Conservation (phyloP, 2,113 vertebrate genomes). For the Ammospiza caudacuta region DNA sequence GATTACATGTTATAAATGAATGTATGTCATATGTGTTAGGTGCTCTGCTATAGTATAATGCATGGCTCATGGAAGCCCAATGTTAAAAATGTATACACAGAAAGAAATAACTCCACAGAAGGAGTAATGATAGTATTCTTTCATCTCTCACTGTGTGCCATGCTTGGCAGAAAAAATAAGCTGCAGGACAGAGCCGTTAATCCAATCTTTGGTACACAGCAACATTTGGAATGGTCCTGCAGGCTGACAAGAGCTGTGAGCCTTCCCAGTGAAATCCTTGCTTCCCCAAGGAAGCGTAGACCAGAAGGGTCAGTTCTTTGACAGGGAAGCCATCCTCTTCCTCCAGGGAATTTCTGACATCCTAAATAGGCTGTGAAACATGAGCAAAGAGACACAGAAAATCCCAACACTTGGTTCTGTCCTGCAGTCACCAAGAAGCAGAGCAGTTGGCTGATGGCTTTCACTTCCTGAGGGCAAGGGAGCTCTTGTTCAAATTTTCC, state of each 20-base stretch:
- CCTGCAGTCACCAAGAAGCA: background rate
- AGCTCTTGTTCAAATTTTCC: background rate
- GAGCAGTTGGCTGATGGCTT: background rate
- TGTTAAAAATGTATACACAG: background rate
- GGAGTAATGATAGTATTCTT: background rate
- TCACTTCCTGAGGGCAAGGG: background rate
- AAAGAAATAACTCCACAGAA: background rate
- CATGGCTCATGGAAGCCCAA: background rate
- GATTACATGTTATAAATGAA: background rate
- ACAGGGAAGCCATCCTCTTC: background rate
- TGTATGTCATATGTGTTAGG: fast-evolving
- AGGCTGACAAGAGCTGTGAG: background rate
- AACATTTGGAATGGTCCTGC: background rate
- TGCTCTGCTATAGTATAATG: background rate
- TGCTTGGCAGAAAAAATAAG: background rate
- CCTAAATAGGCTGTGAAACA: background rate
- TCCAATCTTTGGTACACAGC: background rate
- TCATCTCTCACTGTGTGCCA: background rate
- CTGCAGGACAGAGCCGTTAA: background rate
- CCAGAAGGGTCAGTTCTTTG: background rate
- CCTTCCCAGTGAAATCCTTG: background rate
- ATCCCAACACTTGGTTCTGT: background rate
- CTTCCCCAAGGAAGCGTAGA: background rate
- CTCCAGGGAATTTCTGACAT: background rate
- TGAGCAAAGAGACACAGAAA: background rate